A percentile compares a stretch with the other conserved stretches of the same genome.
Evolutionary conservation across 2,797 vertebrate genomes (phyloP).

Genomic region (Bradypodion pumilum): DNA sequence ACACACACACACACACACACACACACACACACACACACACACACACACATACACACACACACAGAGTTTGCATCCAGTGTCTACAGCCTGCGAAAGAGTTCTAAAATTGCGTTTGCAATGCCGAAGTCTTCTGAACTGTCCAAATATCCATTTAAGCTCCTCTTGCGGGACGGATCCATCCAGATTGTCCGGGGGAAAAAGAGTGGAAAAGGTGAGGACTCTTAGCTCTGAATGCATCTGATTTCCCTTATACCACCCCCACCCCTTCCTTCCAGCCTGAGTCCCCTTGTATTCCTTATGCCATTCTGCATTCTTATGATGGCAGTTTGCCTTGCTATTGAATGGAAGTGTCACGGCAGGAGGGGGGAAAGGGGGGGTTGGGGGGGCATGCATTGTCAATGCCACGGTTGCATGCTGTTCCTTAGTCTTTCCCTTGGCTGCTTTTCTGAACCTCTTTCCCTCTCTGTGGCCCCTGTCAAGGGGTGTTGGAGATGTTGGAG

Average conservation of each 20-base stretch:
- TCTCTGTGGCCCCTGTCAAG: conserved; percentile 73
- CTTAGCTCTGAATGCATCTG: conserved; percentile 80
- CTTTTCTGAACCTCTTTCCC: conserved; percentile 72
- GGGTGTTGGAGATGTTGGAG: conserved; percentile 7
- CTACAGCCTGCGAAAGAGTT: conserved; percentile 74
- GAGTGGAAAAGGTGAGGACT: conserved; percentile 86
- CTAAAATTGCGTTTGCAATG: conserved; percentile 74
- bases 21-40: not conserved
- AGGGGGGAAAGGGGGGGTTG: conserved; percentile 71
- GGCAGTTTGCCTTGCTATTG: conserved; percentile 79
- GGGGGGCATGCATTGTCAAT: conserved; percentile 79
- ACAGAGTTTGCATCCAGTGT: conserved; percentile 60
- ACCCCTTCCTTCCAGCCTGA: conserved; percentile 43
- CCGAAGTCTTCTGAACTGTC: conserved; percentile 75
- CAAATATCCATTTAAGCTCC: conserved; percentile 73
- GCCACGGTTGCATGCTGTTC: conserved; percentile 82
- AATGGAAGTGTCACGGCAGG: conserved; percentile 80
- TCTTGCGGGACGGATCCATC: conserved; percentile 73
- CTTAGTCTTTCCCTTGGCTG: conserved; percentile 71
- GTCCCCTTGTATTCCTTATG: conserved; percentile 74
- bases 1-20: conserved; percentile 18
- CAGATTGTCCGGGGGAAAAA: conserved; percentile 63
- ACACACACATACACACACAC: conserved; percentile 12
- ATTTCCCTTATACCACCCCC: conserved; percentile 61
- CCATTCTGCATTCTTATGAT: conserved; percentile 81